Base-by-base conservation (phyloP, 2,797 vertebrate species). In the Urophycis tenuis region DNA sequence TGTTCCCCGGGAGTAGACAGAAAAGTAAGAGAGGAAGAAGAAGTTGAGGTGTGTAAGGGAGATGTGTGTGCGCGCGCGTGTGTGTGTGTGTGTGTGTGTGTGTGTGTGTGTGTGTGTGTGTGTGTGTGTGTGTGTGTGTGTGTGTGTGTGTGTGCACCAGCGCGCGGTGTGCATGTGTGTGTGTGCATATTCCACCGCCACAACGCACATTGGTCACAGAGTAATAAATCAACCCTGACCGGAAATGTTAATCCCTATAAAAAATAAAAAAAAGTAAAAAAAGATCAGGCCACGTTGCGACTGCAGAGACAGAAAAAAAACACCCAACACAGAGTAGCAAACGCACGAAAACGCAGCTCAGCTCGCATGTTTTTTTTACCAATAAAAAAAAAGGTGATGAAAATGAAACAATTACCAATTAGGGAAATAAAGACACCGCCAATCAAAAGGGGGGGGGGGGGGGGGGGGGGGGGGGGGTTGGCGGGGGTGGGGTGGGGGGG, bases 61-160 rank as follows among this genome's bases (percentile, higher is more conserved):
- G 11, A 53, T 17, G 39, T 53, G 45, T 53, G 45, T 53, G 45
- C 22, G 45, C 12, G 45, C 22, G 45, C 22, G 45, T 53, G 45
- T 53, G 45, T 53, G 45, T 53, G 45, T 53, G 45, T 53, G 45
- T 53, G 45, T 69, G 71, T 72, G 72, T 60, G 72, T 72, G n/a
- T 33, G 22, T 72, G 71, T 72, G 71, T 25, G 77, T 76, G 75
- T 80, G 75, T 72, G 39, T 32, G 74, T 60, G 70, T 53, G 31
- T 19, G 31, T 34, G 41, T 71, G 41, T 35, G 74, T 75, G 53
- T 36, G 74, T 67, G 72, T 73, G 72, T 74, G 72, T 74, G 72
- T 41, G 72, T 74, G 53, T 25, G 45, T 64, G 45, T 33, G 39
- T 74, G 74, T 35, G 49, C 67, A 32, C 25, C 17, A 31, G 69